Percentiles rank a stretch among this genome's conserved stretches.
phyloP scores from a whole-genome alignment of 2,113 vertebrate species.

The Muntiacus reevesi region DNA sequence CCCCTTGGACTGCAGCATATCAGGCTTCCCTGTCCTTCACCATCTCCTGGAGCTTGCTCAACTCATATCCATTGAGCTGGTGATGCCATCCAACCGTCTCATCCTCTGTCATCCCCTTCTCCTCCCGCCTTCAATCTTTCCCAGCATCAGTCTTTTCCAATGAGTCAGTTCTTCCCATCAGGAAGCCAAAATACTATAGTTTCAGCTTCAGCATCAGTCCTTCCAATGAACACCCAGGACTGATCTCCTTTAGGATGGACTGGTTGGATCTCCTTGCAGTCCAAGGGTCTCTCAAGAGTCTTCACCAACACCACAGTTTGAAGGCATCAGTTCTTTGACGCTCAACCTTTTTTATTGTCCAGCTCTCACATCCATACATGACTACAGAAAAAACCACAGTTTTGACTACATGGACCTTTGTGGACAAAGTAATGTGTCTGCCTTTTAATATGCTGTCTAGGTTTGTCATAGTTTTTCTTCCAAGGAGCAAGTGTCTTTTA shows the following conservation, averaged over 20 bases:
- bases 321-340: accelerated
- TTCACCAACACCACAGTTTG: not conserved
- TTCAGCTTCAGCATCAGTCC: not conserved
- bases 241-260: not conserved
- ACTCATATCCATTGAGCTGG: not conserved
- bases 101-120: not conserved
- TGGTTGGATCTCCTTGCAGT: not conserved
- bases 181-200: not conserved
- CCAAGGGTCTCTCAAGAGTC: not conserved
- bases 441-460: not conserved
- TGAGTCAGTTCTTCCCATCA: not conserved
- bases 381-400: not conserved
- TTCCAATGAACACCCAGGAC: not conserved
- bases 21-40: not conserved
- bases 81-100: not conserved
- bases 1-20: not conserved
- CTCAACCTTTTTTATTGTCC: not conserved
- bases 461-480: not conserved
- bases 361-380: not conserved
- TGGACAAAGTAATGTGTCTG: not conserved
- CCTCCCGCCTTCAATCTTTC: not conserved
- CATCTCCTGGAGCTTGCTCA: not conserved
- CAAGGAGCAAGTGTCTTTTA: not conserved
- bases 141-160: not conserved
- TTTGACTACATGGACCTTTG: not conserved